phyloP scores from a whole-genome alignment of 2,797 vertebrate genomes.

The Micropoecilia bifurca region DNA sequence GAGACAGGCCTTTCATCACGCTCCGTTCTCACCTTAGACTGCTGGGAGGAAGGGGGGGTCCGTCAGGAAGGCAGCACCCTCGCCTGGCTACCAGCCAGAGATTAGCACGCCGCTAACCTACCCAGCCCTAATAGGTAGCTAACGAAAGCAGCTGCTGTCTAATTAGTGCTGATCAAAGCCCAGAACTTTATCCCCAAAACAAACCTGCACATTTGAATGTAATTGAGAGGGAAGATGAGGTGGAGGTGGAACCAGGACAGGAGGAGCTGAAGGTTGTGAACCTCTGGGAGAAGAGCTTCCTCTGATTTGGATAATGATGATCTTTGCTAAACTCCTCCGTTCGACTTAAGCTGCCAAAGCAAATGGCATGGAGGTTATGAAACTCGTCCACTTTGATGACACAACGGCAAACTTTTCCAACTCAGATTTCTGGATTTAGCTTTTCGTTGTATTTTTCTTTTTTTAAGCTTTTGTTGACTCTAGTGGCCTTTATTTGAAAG shows the following conservation, averaged over 20 bases:
- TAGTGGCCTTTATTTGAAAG: too few species aligned
- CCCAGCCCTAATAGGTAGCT: conserved; percentile 79
- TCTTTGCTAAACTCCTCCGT: conserved; percentile 24
- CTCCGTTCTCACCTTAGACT: conserved; percentile 76
- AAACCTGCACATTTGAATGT: conserved; percentile 85
- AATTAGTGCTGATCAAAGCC: conserved; percentile 86
- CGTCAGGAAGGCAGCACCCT: conserved; percentile 81
- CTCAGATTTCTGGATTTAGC: background rate
- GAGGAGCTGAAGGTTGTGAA: conserved; percentile 63
- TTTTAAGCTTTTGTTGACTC: too few species aligned
- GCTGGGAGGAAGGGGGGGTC: conserved; percentile 72
- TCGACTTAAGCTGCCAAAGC: conserved; percentile 47
- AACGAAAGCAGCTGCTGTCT: conserved; percentile 74
- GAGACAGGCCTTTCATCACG: conserved; percentile 79
- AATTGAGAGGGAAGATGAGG: conserved; percentile 50
- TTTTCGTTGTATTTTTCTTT: background rate
- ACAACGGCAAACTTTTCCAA: background rate
- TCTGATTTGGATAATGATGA: conserved; percentile 45
- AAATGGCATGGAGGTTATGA: conserved; percentile 11
- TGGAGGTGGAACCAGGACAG: conserved; percentile 47
- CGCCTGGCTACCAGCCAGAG: conserved; percentile 86
- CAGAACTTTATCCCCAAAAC: conserved; percentile 82
- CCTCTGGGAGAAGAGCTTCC: conserved; percentile 56
- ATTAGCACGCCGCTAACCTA: conserved; percentile 79
- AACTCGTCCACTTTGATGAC: background rate